Evolutionary conservation across 2,113 vertebrate genomes (phyloP).

Genomic region (Laticauda colubrina): DNA sequence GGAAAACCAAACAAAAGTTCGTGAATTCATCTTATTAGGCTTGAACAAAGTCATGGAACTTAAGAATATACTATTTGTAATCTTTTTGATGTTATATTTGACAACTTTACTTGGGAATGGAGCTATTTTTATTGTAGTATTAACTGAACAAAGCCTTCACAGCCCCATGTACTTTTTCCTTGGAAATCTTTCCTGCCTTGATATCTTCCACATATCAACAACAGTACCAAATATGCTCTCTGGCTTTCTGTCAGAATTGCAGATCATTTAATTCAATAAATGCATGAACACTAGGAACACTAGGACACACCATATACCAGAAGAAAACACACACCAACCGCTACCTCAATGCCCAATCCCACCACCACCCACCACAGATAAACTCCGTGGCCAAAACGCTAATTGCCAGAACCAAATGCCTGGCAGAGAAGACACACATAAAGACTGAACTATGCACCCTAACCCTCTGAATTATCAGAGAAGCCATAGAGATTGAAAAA

Average conservation of each 20-base stretch:
- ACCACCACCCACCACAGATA: too few species aligned
- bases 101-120: slow-evolving; percentile 42
- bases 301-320: too few species aligned
- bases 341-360: too few species aligned
- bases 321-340: too few species aligned
- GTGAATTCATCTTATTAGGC: slow-evolving; percentile 36
- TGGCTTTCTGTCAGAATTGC: slow-evolving; percentile 41
- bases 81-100: slow-evolving; percentile 39
- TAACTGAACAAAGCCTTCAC: slow-evolving; percentile 47
- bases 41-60: background rate
- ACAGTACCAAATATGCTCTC: slow-evolving; percentile 48
- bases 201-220: slow-evolving; percentile 44
- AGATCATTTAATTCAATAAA: slow-evolving; percentile 23
- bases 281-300: too few species aligned
- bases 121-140: slow-evolving; percentile 33
- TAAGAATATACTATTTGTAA: slow-evolving; percentile 15
- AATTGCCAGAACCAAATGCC: too few species aligned
- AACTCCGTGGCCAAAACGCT: too few species aligned
- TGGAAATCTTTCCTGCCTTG: slow-evolving; percentile 50
- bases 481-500: too few species aligned
- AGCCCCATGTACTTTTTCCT: slow-evolving; percentile 62
- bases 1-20: slow-evolving; percentile 24
- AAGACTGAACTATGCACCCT: too few species aligned
- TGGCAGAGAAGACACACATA: too few species aligned
- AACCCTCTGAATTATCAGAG: too few species aligned